Evolutionary conservation across 2,888 invertebrate species (phyloP).

Genomic region (Schizotus pectinicornis): DNA sequence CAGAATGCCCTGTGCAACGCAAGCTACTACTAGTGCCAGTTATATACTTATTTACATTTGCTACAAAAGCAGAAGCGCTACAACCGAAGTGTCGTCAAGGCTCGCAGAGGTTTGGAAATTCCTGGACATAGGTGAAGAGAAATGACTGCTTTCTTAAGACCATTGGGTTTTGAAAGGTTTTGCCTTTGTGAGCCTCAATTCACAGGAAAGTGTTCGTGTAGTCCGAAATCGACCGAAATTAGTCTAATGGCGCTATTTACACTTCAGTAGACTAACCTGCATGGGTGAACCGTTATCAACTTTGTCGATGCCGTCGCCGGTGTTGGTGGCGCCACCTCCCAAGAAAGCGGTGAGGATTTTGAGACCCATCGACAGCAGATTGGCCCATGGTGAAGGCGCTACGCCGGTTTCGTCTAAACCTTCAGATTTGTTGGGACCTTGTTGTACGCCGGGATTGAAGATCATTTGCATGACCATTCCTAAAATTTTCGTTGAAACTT

Average conservation of each 20-base stretch:
- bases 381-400: conserved; percentile 85
- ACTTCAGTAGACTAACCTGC: conserved; percentile 69
- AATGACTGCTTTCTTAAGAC: too few species aligned
- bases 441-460: conserved; percentile 70
- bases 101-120: background rate
- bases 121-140: too few species aligned
- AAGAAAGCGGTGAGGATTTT: conserved; percentile 85
- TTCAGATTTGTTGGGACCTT: conserved; percentile 84
- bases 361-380: conserved; percentile 83
- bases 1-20: conserved; percentile 84
- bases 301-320: conserved; percentile 84
- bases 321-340: conserved; percentile 75
- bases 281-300: conserved; percentile 88
- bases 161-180: too few species aligned
- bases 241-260: background rate
- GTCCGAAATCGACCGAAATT: background rate
- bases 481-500: conserved; percentile 42
- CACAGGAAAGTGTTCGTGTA: background rate
- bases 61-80: conserved; percentile 19
- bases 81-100: background rate
- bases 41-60: conserved; percentile 42
- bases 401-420: conserved; percentile 70
- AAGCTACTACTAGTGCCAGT: conserved; percentile 56
- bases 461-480: conserved; percentile 88
- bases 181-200: too few species aligned